Evolutionary conservation across 2,113 vertebrate genomes (phyloP).

Genomic region (Echinops telfairi): DNA sequence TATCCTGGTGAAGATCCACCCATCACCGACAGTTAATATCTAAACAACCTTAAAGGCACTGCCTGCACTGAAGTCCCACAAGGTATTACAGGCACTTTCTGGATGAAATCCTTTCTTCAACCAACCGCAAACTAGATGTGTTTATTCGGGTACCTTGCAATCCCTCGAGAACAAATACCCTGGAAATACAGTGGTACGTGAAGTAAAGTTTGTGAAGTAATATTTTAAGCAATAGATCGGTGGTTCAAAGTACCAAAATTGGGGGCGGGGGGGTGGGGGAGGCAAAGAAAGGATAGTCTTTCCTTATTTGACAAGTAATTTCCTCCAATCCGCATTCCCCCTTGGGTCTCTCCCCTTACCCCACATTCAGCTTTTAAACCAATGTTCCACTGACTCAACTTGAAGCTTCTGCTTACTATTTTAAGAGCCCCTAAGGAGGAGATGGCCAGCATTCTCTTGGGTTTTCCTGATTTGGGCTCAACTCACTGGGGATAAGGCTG

Average conservation of each 20-base stretch:
- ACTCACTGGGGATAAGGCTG: not conserved
- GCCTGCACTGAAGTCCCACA: not conserved
- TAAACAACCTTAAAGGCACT: too few species aligned
- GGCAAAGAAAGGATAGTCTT: not conserved
- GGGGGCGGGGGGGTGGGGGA: too few species aligned
- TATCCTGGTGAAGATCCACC: not conserved
- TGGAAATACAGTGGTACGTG: not conserved
- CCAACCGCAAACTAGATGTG: too few species aligned
- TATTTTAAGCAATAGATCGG: slow-evolving; percentile 26
- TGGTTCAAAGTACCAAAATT: slow-evolving; percentile 9
- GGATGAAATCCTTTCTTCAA: not conserved
- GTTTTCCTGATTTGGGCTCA: not conserved
- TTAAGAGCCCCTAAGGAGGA: not conserved
- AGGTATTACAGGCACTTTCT: not conserved
- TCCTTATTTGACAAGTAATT: not conserved
- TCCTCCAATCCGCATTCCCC: not conserved
- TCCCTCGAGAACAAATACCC: not conserved
- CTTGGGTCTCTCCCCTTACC: not conserved
- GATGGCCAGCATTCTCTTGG: not conserved
- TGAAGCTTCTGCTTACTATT: not conserved
- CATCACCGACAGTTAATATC: not conserved
- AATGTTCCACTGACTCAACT: not conserved
- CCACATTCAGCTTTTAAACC: not conserved
- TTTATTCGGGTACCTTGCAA: not conserved
- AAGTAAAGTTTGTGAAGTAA: slow-evolving; percentile 11